These are phyloP conservation scores for Cromileptes altivelis DNA, from an alignment of 2,113 vertebrate genomes.

Conservation along the genomic window DNA sequence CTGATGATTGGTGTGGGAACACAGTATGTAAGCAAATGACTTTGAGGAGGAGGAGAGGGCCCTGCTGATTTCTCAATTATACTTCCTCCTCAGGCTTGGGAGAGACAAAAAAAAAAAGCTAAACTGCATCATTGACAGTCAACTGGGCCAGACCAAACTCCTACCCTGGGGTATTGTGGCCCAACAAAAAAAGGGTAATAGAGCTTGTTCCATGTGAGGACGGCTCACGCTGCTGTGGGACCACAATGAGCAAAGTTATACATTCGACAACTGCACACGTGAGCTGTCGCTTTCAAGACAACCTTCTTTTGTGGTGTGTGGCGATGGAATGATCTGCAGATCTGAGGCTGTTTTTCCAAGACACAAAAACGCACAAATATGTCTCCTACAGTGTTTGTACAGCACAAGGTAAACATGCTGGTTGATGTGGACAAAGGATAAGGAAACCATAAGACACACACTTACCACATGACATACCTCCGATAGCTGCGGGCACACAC, in stretches of 20 bases:
- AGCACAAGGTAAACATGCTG: conserved; percentile 18
- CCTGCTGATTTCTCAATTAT: conserved; percentile 88
- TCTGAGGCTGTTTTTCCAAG: conserved; percentile 14
- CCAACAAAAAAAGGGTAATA: conserved; percentile 73
- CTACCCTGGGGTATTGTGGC: conserved; percentile 69
- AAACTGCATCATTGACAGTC: conserved; percentile 77
- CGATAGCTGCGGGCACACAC: neutral
- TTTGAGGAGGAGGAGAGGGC: conserved; percentile 79
- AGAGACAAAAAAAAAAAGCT: conserved; percentile 74
- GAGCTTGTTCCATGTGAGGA: conserved; percentile 52
- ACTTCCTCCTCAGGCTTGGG: conserved; percentile 75
- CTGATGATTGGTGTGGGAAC: conserved; percentile 86
- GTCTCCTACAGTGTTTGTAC: conserved; percentile 12
- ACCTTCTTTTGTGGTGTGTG: conserved; percentile 28
- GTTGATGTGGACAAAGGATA: neutral
- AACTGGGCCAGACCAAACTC: conserved; percentile 70
- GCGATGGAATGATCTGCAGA: conserved; percentile 47
- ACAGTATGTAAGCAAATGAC: conserved; percentile 86
- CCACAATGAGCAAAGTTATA: conserved; percentile 54
- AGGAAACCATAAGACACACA: neutral
- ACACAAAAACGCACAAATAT: conserved; percentile 34
- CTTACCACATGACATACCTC: conserved; percentile 39
- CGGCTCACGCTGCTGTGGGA: conserved; percentile 53
- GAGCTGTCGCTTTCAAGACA: conserved; percentile 24
- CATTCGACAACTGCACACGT: conserved; percentile 40